phyloP scores from a whole-genome alignment of 53 echinoderm and acorn worm species.

The Temnopleurus reevesii region DNA sequence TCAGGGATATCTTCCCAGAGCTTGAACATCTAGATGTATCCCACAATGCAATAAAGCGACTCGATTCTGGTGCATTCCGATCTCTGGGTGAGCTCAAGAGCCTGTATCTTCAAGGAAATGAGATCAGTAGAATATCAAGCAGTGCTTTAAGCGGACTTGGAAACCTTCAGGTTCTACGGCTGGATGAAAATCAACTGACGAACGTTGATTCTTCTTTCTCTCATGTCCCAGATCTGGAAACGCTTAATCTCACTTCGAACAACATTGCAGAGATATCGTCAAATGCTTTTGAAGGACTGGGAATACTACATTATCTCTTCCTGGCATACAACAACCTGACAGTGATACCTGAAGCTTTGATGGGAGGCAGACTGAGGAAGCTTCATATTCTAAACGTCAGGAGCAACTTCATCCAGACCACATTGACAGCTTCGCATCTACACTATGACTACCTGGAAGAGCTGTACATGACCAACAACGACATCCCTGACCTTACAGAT shows the following conservation, averaged over 20 bases:
- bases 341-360: neutral
- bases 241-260: slow-evolving; percentile 57
- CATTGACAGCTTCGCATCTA: neutral
- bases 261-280: slow-evolving; percentile 53
- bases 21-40: slow-evolving; percentile 24
- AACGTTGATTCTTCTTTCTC: slow-evolving; percentile 30
- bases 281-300: slow-evolving; percentile 44
- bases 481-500: slow-evolving; percentile 60
- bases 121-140: neutral
- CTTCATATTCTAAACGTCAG: slow-evolving; percentile 5
- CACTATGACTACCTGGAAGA: slow-evolving; percentile 58
- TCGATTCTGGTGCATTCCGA: neutral
- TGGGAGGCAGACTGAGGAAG: neutral
- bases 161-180: slow-evolving; percentile 56
- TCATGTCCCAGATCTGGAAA: slow-evolving; percentile 36
- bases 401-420: neutral
- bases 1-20: neutral
- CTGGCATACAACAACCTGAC: neutral
- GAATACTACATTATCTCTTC: neutral
- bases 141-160: slow-evolving; percentile 47
- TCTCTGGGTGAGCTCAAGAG: neutral
- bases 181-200: slow-evolving; percentile 62
- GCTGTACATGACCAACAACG: slow-evolving; percentile 71
- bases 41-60: neutral
- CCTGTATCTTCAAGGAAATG: neutral